phyloP scores from a whole-genome alignment of 2,113 vertebrate species.

The Mus musculus region DNA sequence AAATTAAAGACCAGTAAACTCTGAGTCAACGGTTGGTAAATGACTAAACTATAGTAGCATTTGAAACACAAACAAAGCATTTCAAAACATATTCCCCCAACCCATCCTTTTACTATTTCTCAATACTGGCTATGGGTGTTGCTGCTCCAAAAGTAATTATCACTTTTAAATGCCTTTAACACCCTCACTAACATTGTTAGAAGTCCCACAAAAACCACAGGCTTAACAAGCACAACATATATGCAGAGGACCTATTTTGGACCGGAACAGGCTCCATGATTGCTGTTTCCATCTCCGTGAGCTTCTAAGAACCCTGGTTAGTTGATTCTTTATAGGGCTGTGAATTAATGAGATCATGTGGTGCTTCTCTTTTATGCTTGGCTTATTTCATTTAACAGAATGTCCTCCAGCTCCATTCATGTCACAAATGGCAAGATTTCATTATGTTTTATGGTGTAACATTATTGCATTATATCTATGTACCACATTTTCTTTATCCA shows the following conservation, averaged over 20 bases:
- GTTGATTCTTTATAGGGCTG: background rate
- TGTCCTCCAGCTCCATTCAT: background rate
- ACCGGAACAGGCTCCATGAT: background rate
- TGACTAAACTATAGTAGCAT: constrained; percentile 26
- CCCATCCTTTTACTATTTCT: background rate
- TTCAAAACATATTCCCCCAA: background rate
- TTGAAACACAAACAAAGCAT: constrained; percentile 2
- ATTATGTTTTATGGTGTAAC: background rate
- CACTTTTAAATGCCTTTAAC: background rate
- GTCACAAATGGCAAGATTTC: background rate
- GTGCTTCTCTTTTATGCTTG: background rate
- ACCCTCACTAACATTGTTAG: background rate
- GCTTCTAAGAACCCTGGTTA: background rate
- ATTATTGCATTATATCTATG: background rate
- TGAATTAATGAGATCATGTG: background rate
- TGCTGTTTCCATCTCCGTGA: background rate
- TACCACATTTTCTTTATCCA: background rate
- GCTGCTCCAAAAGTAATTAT: constrained; percentile 29
- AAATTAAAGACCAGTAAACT: background rate
- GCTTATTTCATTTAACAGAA: background rate
- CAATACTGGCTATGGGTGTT: background rate
- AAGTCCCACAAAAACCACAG: background rate
- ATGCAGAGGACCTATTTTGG: background rate
- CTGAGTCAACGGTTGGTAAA: constrained; percentile 27
- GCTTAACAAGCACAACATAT: background rate